phyloP scores from a whole-genome alignment of 1,140 invertebrate species.

The Ips nitidus region DNA sequence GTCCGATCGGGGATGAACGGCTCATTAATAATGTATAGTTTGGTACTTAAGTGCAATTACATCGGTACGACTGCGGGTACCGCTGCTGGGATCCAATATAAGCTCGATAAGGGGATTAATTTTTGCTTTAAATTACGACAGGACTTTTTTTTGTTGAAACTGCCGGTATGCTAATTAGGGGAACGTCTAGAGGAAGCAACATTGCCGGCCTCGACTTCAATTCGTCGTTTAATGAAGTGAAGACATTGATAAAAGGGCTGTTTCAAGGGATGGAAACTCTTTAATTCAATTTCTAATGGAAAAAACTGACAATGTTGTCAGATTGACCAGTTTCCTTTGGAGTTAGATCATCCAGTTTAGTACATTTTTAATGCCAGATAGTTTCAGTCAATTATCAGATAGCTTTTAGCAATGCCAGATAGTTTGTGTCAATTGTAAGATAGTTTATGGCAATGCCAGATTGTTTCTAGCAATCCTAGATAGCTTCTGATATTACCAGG shows the following conservation, averaged over 20 bases:
- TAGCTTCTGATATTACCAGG: no score
- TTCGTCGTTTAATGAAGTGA: conserved; percentile 45
- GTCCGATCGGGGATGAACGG: background rate
- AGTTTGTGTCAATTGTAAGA: no score
- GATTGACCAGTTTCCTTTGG: background rate
- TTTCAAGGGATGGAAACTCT: conserved; percentile 48
- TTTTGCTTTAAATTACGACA: background rate
- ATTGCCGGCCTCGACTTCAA: no score
- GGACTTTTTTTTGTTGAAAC: background rate
- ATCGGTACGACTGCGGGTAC: conserved; percentile 3
- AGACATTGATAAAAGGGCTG: conserved; percentile 52
- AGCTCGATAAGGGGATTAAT: conserved; percentile 1
- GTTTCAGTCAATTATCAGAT: background rate
- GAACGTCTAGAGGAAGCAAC: no score
- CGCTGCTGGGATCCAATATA: background rate
- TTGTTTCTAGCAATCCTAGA: no score
- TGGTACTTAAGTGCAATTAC: conserved; percentile 12
- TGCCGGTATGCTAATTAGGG: background rate
- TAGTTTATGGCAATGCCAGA: no score
- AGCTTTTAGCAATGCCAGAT: no score
- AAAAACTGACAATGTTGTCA: conserved; percentile 37
- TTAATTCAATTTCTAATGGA: conserved; percentile 50
- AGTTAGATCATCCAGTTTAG: background rate
- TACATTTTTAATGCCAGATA: background rate
- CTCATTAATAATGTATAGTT: conserved; percentile 11